Conservation (phyloP, 2,888 invertebrate genomes). For the Drosophila neutralis region DNA sequence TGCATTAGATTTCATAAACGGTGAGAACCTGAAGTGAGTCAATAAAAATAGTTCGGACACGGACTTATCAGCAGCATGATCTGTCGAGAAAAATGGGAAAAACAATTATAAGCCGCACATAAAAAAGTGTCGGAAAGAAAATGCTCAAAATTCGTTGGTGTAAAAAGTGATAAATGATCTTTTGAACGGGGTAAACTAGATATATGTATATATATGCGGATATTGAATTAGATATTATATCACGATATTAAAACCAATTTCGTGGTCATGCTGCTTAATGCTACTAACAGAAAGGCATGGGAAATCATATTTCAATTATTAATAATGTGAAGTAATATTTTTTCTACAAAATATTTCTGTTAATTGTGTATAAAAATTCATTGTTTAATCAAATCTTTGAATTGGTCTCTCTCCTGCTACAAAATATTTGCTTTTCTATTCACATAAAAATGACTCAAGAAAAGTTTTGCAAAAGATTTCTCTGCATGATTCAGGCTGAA, state of each 20-base stretch:
- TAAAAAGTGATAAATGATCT: slow-evolving; percentile 21
- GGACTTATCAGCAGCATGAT: slow-evolving; percentile 46
- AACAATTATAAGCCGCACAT: slow-evolving; percentile 24
- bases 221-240: slow-evolving; percentile 5
- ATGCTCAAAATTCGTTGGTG: slow-evolving; percentile 22
- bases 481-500: neutral
- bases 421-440: neutral
- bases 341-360: neutral
- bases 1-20: slow-evolving; percentile 32
- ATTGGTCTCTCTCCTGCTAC: too few relatives aligned
- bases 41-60: slow-evolving; percentile 24
- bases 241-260: slow-evolving; percentile 6
- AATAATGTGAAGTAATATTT: neutral
- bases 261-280: slow-evolving; percentile 1
- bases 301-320: neutral
- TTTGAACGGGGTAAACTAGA: neutral
- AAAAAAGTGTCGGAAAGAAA: slow-evolving; percentile 21
- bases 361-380: neutral
- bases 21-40: slow-evolving; percentile 27
- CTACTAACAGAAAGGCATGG: too few relatives aligned
- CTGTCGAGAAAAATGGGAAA: slow-evolving; percentile 7
- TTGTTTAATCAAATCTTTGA: neutral
- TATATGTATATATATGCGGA: neutral
- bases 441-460: neutral
- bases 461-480: slow-evolving; percentile 1